Base-by-base conservation (phyloP, 2,888 invertebrate genomes). In the Drosophila stalkeri region DNA sequence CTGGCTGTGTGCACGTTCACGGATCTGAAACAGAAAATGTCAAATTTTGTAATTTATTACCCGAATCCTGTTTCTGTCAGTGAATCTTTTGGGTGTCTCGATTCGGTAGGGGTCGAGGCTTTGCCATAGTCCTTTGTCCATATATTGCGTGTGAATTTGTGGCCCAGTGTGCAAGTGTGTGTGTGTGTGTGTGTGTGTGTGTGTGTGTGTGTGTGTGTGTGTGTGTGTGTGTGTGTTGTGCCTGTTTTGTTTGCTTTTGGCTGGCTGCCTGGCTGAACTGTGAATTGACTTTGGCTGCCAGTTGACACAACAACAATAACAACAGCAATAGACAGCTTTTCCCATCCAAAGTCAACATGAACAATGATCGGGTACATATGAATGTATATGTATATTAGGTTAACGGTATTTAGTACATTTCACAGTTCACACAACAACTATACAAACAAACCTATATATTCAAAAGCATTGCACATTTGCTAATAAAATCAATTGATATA, bases 11-110 rank as follows among this genome's bases (percentile, higher is more conserved):
- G 80, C 84, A 55, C 86, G 82, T 83, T 81, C 88, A 86, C 75
- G 91, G 91, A 91, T 91, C 91, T 91, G 85, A 90, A 91, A 90
- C 92, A 91, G 91, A 92, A 92, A 92, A 92, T 92, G 92, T 92
- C 92, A 92, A 92, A 92, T 90, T 92, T 92, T 90, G 84, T 92
- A 92, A 92, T 92, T 92, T 92, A 92, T 92, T 92, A 91, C 92
- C 91, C 85, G 89, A 91, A 92, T 92, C 91, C 91, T 92, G 92
- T 92, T 92, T 91, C 91, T 92, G 92, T 90, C 89, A 89, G 89
- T 91, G 91, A 90, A 86, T 91, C 89, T 90, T 84, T 85, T 65
- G 86, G 82, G 77, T 82, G 80, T 69, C 73, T 79, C 75, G 78
- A 70, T 69, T 69, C 68, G 77, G 81, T 63, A 69, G 77, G 61